These are phyloP conservation scores for Barypeithes pellucidus DNA, from an alignment of 2,888 invertebrate species.

Conservation along the genomic window DNA sequence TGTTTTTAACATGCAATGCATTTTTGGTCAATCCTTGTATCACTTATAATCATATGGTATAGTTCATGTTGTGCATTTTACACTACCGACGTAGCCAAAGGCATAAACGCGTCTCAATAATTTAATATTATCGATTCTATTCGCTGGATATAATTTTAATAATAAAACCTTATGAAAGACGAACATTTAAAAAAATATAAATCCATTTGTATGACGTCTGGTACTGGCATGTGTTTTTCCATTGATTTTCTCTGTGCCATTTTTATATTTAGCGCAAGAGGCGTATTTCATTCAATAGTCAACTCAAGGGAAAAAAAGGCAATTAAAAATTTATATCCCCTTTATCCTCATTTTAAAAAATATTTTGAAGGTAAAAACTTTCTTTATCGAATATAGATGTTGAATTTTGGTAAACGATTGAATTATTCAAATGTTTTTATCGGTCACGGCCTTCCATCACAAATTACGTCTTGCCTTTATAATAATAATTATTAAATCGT, in stretches of 20 bases:
- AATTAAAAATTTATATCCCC: background rate
- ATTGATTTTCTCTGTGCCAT: slow-evolving; percentile 55
- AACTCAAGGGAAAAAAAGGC: background rate
- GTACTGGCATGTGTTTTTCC: background rate
- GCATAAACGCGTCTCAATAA: background rate
- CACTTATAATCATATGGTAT: too few relatives aligned
- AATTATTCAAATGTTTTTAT: background rate
- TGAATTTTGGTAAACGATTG: background rate
- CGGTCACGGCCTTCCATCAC: background rate
- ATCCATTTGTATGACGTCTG: slow-evolving; percentile 1
- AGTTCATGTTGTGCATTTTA: too few relatives aligned
- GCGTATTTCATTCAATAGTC: background rate
- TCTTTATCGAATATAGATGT: background rate
- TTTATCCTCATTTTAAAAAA: background rate
- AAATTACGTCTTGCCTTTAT: background rate
- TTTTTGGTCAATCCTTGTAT: too few relatives aligned
- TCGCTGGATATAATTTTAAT: slow-evolving; percentile 9
- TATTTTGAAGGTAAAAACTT: background rate
- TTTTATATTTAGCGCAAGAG: slow-evolving; percentile 2
- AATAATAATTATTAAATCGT: background rate
- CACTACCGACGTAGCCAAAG: too few relatives aligned
- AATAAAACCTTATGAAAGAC: background rate
- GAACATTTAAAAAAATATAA: slow-evolving; percentile 12
- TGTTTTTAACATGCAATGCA: too few relatives aligned
- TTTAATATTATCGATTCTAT: slow-evolving; percentile 1